Evolutionary conservation across 2,113 vertebrate species (phyloP).

Genomic region (Sylvietta virens): DNA sequence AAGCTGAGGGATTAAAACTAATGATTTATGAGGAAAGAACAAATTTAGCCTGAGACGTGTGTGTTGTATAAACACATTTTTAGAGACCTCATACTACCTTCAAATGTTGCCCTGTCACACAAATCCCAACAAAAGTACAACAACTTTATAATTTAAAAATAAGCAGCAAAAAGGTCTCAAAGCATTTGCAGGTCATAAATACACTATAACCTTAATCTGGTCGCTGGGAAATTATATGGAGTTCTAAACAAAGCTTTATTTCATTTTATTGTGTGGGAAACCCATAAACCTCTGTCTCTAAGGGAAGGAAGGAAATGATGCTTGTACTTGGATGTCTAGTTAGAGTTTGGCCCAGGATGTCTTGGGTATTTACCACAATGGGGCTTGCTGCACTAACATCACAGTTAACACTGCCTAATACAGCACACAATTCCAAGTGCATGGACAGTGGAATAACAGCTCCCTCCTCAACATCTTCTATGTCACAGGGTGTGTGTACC

Average conservation of each 20-base stretch:
- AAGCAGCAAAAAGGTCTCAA: neutral
- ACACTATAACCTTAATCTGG: neutral
- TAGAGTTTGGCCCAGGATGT: neutral
- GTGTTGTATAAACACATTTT: neutral
- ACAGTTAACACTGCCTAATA: neutral
- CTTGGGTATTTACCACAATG: neutral
- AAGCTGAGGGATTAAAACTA: slow-evolving; percentile 7
- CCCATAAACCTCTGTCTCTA: neutral
- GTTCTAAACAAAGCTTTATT: neutral
- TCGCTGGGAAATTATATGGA: neutral
- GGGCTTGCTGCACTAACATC: neutral
- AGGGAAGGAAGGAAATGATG: neutral
- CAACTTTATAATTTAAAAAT: neutral
- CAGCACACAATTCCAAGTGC: neutral
- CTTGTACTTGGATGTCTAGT: neutral
- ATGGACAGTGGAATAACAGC: neutral
- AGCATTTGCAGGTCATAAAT: neutral
- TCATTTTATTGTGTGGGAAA: neutral
- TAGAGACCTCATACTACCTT: neutral
- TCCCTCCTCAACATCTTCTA: neutral
- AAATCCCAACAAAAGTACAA: neutral
- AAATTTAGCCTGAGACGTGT: neutral
- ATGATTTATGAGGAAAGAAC: slow-evolving; percentile 21
- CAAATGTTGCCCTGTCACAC: neutral
- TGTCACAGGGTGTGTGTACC: neutral